Percentiles rank a stretch among this genome's conserved stretches.
phyloP scores from a whole-genome alignment of 2,113 vertebrate species.

The Lasiurus borealis region DNA sequence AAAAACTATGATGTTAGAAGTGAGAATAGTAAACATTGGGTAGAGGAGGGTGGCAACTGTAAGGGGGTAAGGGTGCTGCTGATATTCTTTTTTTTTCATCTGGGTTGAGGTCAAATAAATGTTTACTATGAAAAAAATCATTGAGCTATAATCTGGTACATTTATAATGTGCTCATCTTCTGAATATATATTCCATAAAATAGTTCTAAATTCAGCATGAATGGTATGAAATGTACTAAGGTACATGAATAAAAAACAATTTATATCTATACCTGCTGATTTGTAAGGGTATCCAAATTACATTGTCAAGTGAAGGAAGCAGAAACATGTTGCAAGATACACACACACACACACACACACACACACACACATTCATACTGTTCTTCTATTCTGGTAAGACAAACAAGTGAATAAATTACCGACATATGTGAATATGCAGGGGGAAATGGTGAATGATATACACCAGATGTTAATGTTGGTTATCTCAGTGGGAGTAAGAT shows the following conservation, averaged over 20 bases:
- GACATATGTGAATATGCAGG: not conserved
- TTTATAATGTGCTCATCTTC: not conserved
- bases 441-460: not conserved
- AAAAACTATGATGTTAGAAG: not conserved
- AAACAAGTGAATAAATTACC: slow-evolving; percentile 3
- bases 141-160: not conserved
- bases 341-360: not conserved
- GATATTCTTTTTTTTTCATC: not conserved
- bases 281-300: not conserved
- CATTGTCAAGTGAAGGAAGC: not conserved
- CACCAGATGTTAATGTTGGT: not conserved
- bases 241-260: not conserved
- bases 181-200: slow-evolving; percentile 26
- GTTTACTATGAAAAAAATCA: not conserved
- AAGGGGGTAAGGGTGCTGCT: not conserved
- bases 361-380: not conserved
- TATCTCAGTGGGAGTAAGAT: not conserved
- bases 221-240: not conserved
- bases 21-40: not conserved
- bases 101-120: not conserved
- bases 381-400: slow-evolving; percentile 13
- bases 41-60: not conserved
- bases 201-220: slow-evolving; percentile 27
- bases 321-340: not conserved
- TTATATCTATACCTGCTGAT: not conserved